phyloP scores from a whole-genome alignment of 2,888 invertebrate species.

The Atethmia centrago region DNA sequence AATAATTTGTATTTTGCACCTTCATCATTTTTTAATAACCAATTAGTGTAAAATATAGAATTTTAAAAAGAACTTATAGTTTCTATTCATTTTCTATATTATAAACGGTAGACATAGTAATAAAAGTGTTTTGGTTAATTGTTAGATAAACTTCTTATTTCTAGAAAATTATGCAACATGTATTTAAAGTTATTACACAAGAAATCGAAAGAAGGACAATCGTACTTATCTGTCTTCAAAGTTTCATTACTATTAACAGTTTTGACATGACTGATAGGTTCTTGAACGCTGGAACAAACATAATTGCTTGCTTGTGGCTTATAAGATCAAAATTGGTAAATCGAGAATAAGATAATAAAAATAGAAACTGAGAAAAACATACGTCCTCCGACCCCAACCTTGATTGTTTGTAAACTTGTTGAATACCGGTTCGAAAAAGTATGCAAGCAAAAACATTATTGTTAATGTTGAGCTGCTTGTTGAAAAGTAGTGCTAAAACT shows the following conservation, averaged over 20 bases:
- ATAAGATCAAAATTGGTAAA: not conserved
- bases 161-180: not conserved
- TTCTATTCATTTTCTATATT: no score
- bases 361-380: not conserved
- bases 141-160: not conserved
- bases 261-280: not conserved
- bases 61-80: no score
- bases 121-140: no score
- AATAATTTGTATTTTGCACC: no score
- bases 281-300: not conserved
- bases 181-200: not conserved
- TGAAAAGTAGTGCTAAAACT: not conserved
- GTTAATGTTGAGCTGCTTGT: not conserved
- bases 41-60: no score
- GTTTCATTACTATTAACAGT: no score
- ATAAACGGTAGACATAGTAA: no score
- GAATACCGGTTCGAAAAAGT: not conserved
- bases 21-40: not conserved
- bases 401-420: not conserved
- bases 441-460: not conserved
- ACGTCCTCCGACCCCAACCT: not conserved
- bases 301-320: not conserved
- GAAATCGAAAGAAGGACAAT: not conserved
- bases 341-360: not conserved
- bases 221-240: not conserved